Percentiles rank a stretch among this genome's conserved stretches.
phyloP scores from a whole-genome alignment of 2,797 vertebrate genomes.

The Hippopotamyrus pictus region DNA sequence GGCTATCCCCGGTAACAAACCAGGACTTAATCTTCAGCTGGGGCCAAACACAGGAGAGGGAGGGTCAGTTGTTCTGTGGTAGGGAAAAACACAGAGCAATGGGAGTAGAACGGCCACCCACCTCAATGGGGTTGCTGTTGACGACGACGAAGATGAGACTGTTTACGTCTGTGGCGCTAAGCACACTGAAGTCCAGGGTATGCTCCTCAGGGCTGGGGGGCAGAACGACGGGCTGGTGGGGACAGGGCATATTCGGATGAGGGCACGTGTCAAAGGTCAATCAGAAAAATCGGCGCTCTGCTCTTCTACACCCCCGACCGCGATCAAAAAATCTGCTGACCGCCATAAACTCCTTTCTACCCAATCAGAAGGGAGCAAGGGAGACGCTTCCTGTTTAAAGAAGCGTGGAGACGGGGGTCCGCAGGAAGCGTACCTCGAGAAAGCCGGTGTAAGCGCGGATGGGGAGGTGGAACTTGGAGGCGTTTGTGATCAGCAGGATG shows the following conservation, averaged over 20 bases:
- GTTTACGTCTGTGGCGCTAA: slow-evolving; percentile 85
- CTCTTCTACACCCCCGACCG: neutral
- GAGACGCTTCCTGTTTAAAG: neutral
- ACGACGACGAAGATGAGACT: slow-evolving; percentile 84
- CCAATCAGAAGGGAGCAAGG: neutral
- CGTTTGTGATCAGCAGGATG: slow-evolving; percentile 93
- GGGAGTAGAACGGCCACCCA: slow-evolving; percentile 45
- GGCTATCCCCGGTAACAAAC: slow-evolving; percentile 90
- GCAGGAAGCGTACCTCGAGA: slow-evolving; percentile 73
- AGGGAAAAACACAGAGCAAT: neutral
- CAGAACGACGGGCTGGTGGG: slow-evolving; percentile 76
- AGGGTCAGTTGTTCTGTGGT: neutral
- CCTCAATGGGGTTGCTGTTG: slow-evolving; percentile 98
- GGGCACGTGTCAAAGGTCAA: neutral
- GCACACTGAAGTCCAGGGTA: slow-evolving; percentile 86
- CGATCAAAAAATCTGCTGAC: neutral
- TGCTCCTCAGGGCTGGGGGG: slow-evolving; percentile 79
- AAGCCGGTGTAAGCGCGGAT: slow-evolving; percentile 95
- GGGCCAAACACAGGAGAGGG: slow-evolving; percentile 23
- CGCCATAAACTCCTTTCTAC: neutral
- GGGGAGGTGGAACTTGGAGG: slow-evolving; percentile 94
- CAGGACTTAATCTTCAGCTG: slow-evolving; percentile 94
- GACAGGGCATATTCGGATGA: neutral
- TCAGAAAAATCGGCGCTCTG: neutral
- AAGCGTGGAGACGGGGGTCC: neutral